Evolutionary conservation across 37 sponge, comb jelly and placozoan genomes (phyloP).

Genomic region (Oopsacas minuta): DNA sequence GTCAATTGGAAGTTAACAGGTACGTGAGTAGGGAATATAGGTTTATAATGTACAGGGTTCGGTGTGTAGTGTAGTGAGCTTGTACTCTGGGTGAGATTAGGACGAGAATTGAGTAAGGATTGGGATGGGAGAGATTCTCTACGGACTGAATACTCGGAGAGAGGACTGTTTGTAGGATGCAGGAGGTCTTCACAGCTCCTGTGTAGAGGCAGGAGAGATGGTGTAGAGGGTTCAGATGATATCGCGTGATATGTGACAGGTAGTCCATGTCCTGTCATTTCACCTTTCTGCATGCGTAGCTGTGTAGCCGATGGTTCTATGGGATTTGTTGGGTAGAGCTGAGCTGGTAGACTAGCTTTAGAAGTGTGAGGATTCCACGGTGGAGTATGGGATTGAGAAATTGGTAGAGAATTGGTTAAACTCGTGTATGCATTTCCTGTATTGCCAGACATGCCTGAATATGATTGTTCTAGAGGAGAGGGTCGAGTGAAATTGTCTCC

Average conservation of each 20-base stretch:
- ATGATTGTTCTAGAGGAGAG: neutral
- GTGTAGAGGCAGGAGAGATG: neutral
- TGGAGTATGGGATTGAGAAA: neutral
- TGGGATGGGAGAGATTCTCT: neutral
- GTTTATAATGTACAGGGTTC: neutral
- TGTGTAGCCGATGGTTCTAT: neutral
- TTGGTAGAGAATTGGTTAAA: neutral
- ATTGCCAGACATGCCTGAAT: neutral
- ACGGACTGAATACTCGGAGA: neutral
- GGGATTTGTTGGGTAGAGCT: neutral
- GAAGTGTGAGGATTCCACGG: neutral
- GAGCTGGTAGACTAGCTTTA: neutral
- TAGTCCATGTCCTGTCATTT: neutral
- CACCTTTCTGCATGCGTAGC: neutral
- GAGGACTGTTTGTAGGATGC: neutral
- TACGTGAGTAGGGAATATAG: neutral
- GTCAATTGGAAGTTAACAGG: neutral
- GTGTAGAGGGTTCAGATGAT: neutral
- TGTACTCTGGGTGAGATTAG: neutral
- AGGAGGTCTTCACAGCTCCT: constrained; percentile 7
- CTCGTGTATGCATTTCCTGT: neutral
- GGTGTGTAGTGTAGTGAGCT: constrained; percentile 1
- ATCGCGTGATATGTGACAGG: neutral
- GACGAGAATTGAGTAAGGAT: neutral
- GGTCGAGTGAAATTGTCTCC: neutral